These are phyloP conservation scores for Cerceris rybyensis DNA, from an alignment of 2,888 invertebrate species.

Conservation along the genomic window DNA sequence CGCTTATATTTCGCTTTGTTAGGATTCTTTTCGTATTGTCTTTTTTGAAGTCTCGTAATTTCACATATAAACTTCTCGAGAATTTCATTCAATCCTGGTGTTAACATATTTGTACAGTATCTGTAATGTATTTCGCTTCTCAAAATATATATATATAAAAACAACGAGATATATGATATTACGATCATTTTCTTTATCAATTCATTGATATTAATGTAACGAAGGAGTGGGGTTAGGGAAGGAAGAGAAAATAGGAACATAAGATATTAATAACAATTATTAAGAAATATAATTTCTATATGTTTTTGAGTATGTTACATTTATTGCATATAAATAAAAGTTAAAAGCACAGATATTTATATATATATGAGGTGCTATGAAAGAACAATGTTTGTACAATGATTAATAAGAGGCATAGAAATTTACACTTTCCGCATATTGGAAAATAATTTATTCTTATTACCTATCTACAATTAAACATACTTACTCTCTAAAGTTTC, in stretches of 20 bases:
- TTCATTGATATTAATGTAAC: background rate
- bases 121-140: slow-evolving; percentile 55
- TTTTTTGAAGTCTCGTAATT: slow-evolving; percentile 69
- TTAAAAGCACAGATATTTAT: slow-evolving; percentile 15
- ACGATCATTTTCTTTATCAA: background rate
- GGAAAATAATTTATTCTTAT: background rate
- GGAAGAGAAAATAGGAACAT: background rate
- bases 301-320: slow-evolving; percentile 32
- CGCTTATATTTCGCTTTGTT: slow-evolving; percentile 68
- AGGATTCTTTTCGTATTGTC: slow-evolving; percentile 67
- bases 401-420: background rate
- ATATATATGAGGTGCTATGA: background rate
- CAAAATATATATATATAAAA: slow-evolving; percentile 3
- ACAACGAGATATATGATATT: no score
- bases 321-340: slow-evolving; percentile 30
- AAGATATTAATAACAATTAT: background rate
- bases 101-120: slow-evolving; percentile 74
- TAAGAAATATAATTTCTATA: slow-evolving; percentile 24
- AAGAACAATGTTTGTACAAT: no score
- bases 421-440: background rate
- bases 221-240: background rate
- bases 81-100: slow-evolving; percentile 55
- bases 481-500: slow-evolving; percentile 74
- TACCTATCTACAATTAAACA: background rate
- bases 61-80: slow-evolving; percentile 68